A percentile compares a stretch with the other conserved stretches of the same genome.
These are phyloP conservation scores for Spongia lamella DNA, from an alignment of 37 sponge, comb jelly and placozoan species.

Conservation along the genomic window DNA sequence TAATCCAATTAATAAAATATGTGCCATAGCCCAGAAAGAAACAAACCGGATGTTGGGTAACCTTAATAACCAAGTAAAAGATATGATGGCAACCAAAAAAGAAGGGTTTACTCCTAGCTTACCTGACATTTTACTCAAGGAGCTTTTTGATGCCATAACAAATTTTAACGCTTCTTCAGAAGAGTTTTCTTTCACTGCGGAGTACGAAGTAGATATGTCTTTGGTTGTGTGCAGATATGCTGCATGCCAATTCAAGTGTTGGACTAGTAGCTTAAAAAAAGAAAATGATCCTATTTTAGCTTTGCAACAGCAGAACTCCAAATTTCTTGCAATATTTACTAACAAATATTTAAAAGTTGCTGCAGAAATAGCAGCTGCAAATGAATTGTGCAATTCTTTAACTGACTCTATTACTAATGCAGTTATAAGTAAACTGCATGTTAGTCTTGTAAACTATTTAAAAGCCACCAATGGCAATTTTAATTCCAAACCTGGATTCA, in stretches of 20 bases:
- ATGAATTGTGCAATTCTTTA: neutral
- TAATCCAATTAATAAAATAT: no score
- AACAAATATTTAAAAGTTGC: neutral
- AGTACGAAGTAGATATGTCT: constrained; percentile 21
- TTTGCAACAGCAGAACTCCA: neutral
- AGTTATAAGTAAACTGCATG: neutral
- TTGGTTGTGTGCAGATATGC: constrained; percentile 29
- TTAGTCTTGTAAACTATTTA: neutral
- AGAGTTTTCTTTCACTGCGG: neutral
- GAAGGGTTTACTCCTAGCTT: neutral
- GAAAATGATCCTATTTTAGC: neutral
- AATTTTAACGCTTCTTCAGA: neutral
- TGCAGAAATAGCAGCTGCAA: constrained; percentile 19
- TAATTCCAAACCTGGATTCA: constrained; percentile 4
- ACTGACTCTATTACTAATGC: neutral
- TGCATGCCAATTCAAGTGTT: neutral
- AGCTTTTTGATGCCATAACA: neutral
- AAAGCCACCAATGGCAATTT: neutral
- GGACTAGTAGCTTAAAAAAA: neutral
- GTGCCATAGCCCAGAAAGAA: no score
- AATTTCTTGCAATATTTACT: neutral
- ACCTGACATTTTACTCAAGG: neutral
- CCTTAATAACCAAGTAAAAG: no score
- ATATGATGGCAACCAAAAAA: neutral
- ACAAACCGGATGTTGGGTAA: no score